A percentile compares a stretch with the other conserved stretches of the same genome.
Evolutionary conservation across 2,888 invertebrate genomes (phyloP).

Genomic region (Cepaea hortensis): DNA sequence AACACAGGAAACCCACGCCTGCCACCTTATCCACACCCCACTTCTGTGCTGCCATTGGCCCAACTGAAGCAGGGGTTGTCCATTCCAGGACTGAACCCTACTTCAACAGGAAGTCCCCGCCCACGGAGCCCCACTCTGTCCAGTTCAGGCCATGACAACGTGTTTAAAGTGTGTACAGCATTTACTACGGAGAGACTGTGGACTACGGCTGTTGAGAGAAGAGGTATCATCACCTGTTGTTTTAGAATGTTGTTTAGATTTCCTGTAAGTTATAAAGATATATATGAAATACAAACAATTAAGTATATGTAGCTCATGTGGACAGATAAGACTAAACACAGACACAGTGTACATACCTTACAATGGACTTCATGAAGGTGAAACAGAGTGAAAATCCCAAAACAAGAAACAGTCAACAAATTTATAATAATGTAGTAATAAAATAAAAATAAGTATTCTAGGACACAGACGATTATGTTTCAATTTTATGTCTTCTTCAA

Average conservation of each 20-base stretch:
- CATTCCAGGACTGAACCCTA: conserved; percentile 60
- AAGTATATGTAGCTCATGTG: no score
- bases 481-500: neutral
- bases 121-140: conserved; percentile 59
- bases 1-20: conserved; percentile 86
- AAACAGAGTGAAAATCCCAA: no score
- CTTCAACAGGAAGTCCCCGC: conserved; percentile 47
- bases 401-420: no score
- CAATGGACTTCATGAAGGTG: no score
- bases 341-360: no score
- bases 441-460: no score
- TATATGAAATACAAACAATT: no score
- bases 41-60: conserved; percentile 86
- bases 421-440: no score
- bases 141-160: conserved; percentile 82
- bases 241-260: no score
- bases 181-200: conserved; percentile 81
- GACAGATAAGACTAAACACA: no score
- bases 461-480: no score
- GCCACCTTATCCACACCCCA: conserved; percentile 92
- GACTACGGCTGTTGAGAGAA: conserved; percentile 64
- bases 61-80: conserved; percentile 83
- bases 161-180: conserved; percentile 85
- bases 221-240: conserved; percentile 56
- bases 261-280: no score